Conservation (phyloP, 2,797 vertebrate species). For the Pempheris klunzingeri region DNA sequence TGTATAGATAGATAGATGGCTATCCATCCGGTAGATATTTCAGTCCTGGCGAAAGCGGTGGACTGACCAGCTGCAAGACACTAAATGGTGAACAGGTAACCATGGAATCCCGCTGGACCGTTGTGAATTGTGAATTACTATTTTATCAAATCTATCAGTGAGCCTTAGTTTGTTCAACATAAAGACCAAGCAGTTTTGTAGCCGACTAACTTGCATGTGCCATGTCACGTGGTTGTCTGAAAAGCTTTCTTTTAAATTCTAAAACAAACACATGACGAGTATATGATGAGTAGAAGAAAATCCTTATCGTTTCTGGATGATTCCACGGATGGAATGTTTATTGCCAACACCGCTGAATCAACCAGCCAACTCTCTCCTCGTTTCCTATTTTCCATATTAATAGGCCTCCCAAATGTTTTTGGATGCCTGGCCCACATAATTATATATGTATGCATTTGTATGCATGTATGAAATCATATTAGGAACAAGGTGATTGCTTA, state of each 20-base stretch:
- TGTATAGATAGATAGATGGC: too few species aligned
- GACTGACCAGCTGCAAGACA: too few species aligned
- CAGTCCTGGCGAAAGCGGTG: too few species aligned
- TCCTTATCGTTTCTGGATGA: conserved; percentile 31
- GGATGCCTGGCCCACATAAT: conserved; percentile 22
- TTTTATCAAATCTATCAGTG: neutral
- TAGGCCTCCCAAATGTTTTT: conserved; percentile 36
- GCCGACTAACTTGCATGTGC: neutral
- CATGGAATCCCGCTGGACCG: neutral
- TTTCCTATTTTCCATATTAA: conserved; percentile 26
- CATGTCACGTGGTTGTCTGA: conserved; percentile 1
- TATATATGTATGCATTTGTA: conserved; percentile 31
- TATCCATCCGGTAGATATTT: too few species aligned
- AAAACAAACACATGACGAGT: neutral
- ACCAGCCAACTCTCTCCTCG: conserved; percentile 7
- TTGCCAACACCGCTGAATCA: conserved; percentile 39
- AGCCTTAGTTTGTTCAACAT: neutral
- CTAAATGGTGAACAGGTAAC: neutral
- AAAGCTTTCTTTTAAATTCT: conserved; percentile 2
- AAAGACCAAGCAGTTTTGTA: neutral
- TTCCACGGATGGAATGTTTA: conserved; percentile 23
- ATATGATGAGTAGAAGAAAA: conserved; percentile 8
- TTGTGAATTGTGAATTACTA: neutral
- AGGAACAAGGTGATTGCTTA: conserved; percentile 24
- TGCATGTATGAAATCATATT: conserved; percentile 23